Evolutionary conservation across 2,797 vertebrate genomes (phyloP).

Genomic region (Bovichtus variegatus): DNA sequence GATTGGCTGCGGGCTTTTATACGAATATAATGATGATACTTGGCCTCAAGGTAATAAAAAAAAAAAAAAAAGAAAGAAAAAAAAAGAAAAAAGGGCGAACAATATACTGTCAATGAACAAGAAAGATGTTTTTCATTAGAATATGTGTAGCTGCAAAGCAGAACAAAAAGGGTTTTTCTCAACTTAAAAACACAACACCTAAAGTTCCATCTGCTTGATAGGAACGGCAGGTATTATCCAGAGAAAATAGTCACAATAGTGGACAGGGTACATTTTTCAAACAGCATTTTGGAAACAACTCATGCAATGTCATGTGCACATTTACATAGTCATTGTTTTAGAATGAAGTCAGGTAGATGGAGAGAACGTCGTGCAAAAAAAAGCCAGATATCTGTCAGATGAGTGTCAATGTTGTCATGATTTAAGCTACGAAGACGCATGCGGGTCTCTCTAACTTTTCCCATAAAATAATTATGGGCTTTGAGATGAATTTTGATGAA

Average conservation of each 20-base stretch:
- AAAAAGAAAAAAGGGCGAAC: background rate
- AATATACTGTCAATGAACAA: background rate
- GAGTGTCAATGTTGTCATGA: background rate
- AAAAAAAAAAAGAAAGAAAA: too few species aligned
- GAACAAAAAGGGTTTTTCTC: background rate
- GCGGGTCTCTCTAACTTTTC: constrained; percentile 46
- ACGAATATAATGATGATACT: constrained; percentile 1
- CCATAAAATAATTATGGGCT: constrained; percentile 43
- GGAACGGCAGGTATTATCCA: background rate
- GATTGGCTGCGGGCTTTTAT: background rate
- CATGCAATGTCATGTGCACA: constrained; percentile 15
- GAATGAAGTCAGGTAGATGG: background rate
- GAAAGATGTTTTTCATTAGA: background rate
- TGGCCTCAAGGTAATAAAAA: background rate
- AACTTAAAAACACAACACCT: background rate
- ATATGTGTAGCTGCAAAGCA: background rate
- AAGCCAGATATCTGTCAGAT: background rate
- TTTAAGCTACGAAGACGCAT: constrained; percentile 3
- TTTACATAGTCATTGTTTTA: constrained; percentile 22
- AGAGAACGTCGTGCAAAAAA: constrained; percentile 1
- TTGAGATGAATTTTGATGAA: constrained; percentile 43
- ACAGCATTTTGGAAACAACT: background rate
- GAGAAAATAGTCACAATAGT: constrained; percentile 16
- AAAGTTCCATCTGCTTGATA: background rate
- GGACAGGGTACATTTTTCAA: constrained; percentile 29